Percentiles rank a stretch among this genome's conserved stretches.
phyloP scores from a whole-genome alignment of 2,797 vertebrate genomes.

The Lophura swinhoii region DNA sequence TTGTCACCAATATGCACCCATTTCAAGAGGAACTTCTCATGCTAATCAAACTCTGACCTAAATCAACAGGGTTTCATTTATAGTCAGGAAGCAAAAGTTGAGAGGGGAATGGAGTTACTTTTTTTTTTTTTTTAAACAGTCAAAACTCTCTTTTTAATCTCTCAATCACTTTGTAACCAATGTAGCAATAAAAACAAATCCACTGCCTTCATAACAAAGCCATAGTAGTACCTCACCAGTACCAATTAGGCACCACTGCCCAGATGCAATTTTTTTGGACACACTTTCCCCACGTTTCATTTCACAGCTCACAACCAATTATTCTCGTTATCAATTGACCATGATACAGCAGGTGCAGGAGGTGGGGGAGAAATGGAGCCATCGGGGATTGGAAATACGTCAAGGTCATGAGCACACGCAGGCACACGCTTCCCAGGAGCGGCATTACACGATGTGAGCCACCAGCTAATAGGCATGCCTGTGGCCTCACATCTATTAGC shows the following conservation, averaged over 20 bases:
- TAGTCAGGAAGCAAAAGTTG: neutral
- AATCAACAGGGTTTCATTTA: neutral
- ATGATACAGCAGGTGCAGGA: constrained; percentile 34
- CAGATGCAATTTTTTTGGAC: neutral
- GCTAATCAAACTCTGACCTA: neutral
- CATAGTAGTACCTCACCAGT: neutral
- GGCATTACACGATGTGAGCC: neutral
- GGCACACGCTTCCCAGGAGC: neutral
- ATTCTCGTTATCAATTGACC: neutral
- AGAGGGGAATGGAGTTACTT: neutral
- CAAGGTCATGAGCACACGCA: constrained; percentile 37
- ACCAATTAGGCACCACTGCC: fast-evolving
- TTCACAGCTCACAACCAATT: neutral
- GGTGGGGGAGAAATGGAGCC: neutral
- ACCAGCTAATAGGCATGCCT: fast-evolving
- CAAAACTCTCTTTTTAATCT: neutral
- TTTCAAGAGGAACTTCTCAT: neutral
- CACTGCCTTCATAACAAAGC: neutral
- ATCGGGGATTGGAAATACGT: neutral
- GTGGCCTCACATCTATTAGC: neutral
- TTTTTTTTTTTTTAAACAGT: neutral
- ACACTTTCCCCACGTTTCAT: neutral
- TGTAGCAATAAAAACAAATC: neutral
- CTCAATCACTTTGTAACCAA: neutral
- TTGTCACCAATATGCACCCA: neutral